Evolutionary conservation across 1,140 invertebrate species (phyloP).

Genomic region (Pantala flavescens): DNA sequence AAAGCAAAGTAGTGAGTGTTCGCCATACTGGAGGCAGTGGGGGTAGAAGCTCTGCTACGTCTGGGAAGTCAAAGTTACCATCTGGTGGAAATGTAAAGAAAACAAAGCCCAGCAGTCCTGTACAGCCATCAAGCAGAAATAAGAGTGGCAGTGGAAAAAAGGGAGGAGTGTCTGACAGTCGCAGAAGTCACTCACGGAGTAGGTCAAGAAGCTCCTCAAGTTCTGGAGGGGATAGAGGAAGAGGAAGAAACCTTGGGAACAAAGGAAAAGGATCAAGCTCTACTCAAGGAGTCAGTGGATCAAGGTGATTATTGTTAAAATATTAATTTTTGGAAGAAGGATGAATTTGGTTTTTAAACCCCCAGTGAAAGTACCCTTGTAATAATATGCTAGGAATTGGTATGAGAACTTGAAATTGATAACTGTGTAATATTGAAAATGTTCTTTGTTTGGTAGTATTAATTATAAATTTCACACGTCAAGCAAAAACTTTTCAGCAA

Average conservation of each 20-base stretch:
- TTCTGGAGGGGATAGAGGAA: conserved; percentile 37
- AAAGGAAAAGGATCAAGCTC: background rate
- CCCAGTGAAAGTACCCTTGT: too few relatives aligned
- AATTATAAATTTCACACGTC: too few relatives aligned
- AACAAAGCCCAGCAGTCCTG: conserved; percentile 27
- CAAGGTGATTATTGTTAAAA: too few relatives aligned
- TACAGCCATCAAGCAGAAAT: conserved; percentile 29
- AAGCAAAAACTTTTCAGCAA: too few relatives aligned
- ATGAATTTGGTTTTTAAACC: too few relatives aligned
- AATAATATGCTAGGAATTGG: too few relatives aligned
- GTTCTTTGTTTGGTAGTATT: too few relatives aligned
- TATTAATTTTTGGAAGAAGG: too few relatives aligned
- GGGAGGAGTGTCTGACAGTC: background rate
- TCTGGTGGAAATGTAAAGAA: conserved; percentile 27
- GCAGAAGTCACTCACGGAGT: conserved; percentile 32
- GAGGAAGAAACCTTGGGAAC: background rate
- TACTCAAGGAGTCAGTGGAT: background rate
- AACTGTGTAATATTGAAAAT: too few relatives aligned
- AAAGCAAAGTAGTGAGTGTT: conserved; percentile 38
- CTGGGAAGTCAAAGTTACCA: conserved; percentile 30
- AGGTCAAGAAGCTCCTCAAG: conserved; percentile 39
- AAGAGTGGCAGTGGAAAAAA: background rate
- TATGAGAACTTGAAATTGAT: too few relatives aligned
- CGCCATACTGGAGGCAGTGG: conserved; percentile 30
- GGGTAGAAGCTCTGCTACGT: conserved; percentile 27